Conservation (phyloP, 1,140 invertebrate species). For the Zeugodacus cucurbitae region DNA sequence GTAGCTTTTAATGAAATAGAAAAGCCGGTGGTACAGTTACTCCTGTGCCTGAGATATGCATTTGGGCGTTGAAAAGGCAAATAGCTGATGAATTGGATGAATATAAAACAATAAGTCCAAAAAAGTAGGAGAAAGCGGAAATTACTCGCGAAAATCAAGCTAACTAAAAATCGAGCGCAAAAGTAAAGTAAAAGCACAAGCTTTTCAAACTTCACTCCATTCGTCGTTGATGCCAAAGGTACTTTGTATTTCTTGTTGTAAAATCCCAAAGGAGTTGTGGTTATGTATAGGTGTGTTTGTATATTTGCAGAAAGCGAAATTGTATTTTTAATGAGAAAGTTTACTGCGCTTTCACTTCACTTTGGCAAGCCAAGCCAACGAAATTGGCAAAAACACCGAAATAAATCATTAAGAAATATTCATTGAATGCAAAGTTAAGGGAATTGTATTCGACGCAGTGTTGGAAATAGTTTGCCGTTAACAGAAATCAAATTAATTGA, state of each 20-base stretch:
- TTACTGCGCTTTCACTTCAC: background rate
- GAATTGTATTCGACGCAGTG: background rate
- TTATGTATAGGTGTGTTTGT: background rate
- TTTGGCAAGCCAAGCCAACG: background rate
- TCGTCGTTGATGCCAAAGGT: background rate
- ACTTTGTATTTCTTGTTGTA: background rate
- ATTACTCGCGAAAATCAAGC: background rate
- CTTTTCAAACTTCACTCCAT: background rate
- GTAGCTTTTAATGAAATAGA: background rate
- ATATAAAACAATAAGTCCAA: background rate
- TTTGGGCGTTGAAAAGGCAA: background rate
- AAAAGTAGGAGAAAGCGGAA: background rate
- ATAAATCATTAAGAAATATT: background rate
- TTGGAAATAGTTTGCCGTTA: background rate
- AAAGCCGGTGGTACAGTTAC: background rate
- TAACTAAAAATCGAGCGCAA: background rate
- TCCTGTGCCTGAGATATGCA: background rate
- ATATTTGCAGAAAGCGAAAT: background rate
- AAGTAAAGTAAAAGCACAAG: background rate
- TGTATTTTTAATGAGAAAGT: constrained; percentile 31
- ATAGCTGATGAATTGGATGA: background rate
- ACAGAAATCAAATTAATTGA: background rate
- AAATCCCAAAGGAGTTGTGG: background rate
- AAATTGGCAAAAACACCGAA: background rate
- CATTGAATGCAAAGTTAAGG: background rate